A percentile compares a stretch with the other conserved stretches of the same genome.
These are phyloP conservation scores for Meloidogyne exigua DNA, from an alignment of 1,140 invertebrate species.

Conservation along the genomic window DNA sequence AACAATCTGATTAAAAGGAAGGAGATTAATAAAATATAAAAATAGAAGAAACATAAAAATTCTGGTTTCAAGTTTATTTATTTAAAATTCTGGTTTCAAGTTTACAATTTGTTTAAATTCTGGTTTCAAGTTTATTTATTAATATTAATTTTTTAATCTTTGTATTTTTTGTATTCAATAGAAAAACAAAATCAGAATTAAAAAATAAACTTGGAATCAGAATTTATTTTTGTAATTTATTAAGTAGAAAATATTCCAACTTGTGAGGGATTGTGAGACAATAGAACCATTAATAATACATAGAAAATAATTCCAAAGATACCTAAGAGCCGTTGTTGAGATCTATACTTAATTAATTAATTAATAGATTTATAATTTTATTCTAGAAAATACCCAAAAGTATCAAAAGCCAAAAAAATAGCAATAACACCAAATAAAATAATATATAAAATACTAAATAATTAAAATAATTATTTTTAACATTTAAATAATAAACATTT, in stretches of 20 bases:
- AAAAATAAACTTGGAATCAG: too few species aligned
- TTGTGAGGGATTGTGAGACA: conserved; percentile 54
- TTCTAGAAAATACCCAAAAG: conserved; percentile 61
- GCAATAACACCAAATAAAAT: conserved; percentile 68
- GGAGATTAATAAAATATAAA: too few species aligned
- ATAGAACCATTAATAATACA: conserved; percentile 61
- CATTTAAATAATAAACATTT: conserved; percentile 22
- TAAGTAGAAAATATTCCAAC: conserved; percentile 25
- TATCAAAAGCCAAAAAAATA: conserved; percentile 68
- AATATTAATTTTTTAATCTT: too few species aligned
- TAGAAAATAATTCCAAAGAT: conserved; percentile 61
- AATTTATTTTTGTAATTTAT: too few species aligned
- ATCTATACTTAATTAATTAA: too few species aligned
- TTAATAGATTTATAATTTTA: too few species aligned
- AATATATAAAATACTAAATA: conserved; percentile 39
- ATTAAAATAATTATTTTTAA: conserved; percentile 3
- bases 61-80: not conserved
- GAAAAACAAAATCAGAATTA: too few species aligned
- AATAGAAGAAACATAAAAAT: too few species aligned
- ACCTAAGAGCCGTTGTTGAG: conserved; percentile 67
- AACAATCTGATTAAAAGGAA: conserved; percentile 69
- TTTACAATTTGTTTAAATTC: too few species aligned
- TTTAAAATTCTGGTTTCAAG: too few species aligned
- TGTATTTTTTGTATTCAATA: too few species aligned
- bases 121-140: too few species aligned